Conservation (phyloP, 1,140 invertebrate genomes). For the Bombus polaris region DNA sequence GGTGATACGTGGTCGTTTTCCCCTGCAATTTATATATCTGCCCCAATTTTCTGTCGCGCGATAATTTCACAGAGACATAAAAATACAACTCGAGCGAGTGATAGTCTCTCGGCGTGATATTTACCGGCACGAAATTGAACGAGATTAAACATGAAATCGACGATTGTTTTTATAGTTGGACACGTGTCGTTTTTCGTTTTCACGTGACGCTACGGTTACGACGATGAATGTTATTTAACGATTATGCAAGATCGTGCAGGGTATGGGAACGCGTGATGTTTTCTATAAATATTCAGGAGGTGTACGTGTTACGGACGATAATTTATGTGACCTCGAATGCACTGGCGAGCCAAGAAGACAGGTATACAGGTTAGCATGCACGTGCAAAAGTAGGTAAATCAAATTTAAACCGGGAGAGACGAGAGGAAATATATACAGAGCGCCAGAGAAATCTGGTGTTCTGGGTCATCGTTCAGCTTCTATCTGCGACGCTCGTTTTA, state of each 20-base stretch:
- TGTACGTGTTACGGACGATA: slow-evolving; percentile 8
- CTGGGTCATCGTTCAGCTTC: slow-evolving; percentile 54
- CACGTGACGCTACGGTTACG: neutral
- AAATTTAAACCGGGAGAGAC: slow-evolving; percentile 45
- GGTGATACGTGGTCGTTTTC: no score
- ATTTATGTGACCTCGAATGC: slow-evolving; percentile 34
- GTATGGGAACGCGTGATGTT: neutral
- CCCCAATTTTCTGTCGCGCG: neutral
- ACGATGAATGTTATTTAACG: neutral
- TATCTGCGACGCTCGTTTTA: neutral
- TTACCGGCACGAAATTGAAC: no score
- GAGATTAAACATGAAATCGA: neutral
- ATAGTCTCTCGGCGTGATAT: neutral
- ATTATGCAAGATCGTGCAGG: slow-evolving; percentile 24
- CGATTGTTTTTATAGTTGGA: neutral
- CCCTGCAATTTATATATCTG: neutral
- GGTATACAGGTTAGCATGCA: slow-evolving; percentile 18
- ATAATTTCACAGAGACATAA: neutral
- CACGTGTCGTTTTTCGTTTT: neutral
- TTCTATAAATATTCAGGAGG: slow-evolving; percentile 38
- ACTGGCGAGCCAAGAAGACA: neutral
- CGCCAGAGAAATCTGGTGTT: slow-evolving; percentile 62
- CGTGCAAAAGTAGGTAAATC: slow-evolving; percentile 52
- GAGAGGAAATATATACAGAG: slow-evolving; percentile 1
- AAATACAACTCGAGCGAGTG: neutral